These are phyloP conservation scores for Tretioscincus oriximinensis DNA, from an alignment of 2,113 vertebrate genomes.

Conservation along the genomic window DNA sequence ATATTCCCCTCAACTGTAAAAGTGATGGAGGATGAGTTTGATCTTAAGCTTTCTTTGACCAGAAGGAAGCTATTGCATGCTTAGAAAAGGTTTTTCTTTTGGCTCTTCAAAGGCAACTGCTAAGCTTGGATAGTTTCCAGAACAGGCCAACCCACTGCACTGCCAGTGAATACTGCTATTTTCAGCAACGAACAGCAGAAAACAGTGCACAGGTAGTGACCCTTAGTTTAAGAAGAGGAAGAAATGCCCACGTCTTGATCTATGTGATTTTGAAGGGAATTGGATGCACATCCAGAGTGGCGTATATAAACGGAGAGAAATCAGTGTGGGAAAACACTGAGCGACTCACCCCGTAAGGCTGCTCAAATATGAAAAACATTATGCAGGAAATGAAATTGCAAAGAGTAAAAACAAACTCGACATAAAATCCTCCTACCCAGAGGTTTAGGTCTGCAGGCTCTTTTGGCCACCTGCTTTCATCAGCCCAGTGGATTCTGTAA, in stretches of 20 bases:
- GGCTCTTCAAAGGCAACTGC: not conserved
- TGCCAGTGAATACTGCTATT: not conserved
- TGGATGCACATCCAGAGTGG: not conserved
- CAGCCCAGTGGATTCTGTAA: not conserved
- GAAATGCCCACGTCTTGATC: not conserved
- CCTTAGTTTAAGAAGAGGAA: not conserved
- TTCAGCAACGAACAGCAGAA: not conserved
- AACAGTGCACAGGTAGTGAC: not conserved
- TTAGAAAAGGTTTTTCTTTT: too few species aligned
- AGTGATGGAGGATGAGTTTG: not conserved
- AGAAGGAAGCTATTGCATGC: not conserved
- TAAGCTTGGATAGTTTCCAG: not conserved
- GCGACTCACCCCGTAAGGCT: not conserved
- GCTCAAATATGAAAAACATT: constrained; percentile 18
- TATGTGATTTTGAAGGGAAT: not conserved
- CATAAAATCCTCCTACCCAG: not conserved
- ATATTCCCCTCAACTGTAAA: not conserved
- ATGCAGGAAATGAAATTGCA: constrained; percentile 27
- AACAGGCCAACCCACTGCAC: too few species aligned
- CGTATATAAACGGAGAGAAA: not conserved
- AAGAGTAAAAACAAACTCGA: constrained; percentile 17
- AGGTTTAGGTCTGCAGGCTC: not conserved
- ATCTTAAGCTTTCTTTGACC: not conserved
- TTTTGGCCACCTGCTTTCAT: constrained; percentile 1
- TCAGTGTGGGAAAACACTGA: not conserved